Conservation (phyloP, 1,140 invertebrate species). For the Papilio dardanus region DNA sequence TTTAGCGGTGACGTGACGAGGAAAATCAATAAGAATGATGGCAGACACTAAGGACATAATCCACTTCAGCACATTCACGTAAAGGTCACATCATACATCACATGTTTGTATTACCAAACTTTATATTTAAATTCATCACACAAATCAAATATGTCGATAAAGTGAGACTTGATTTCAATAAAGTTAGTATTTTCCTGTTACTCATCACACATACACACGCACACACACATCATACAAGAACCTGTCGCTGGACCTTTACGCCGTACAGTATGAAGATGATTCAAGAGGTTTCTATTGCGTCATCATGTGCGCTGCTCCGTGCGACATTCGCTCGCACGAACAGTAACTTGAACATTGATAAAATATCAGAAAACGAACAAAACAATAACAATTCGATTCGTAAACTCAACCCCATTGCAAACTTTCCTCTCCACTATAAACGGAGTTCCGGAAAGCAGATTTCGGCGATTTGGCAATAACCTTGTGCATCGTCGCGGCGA, state of each 20-base stretch:
- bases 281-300: not conserved
- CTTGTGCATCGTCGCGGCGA: conserved; percentile 37
- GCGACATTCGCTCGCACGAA: not conserved
- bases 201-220: not conserved
- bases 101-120: not conserved
- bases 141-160: not conserved
- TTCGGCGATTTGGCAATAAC: not conserved
- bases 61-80: not conserved
- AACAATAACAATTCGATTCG: not conserved
- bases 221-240: not conserved
- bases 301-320: not conserved
- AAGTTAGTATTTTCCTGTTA: not conserved
- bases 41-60: not conserved
- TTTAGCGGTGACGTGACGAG: not conserved
- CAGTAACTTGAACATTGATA: not conserved
- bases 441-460: not conserved
- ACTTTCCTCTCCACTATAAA: conserved; percentile 4
- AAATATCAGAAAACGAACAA: not conserved
- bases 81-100: not conserved
- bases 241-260: not conserved
- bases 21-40: not conserved
- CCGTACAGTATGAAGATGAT: not conserved
- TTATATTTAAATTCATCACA: not conserved
- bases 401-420: not conserved
- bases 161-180: not conserved